Conservation (phyloP, 1,140 invertebrate genomes). For the Papilio aristodemus region DNA sequence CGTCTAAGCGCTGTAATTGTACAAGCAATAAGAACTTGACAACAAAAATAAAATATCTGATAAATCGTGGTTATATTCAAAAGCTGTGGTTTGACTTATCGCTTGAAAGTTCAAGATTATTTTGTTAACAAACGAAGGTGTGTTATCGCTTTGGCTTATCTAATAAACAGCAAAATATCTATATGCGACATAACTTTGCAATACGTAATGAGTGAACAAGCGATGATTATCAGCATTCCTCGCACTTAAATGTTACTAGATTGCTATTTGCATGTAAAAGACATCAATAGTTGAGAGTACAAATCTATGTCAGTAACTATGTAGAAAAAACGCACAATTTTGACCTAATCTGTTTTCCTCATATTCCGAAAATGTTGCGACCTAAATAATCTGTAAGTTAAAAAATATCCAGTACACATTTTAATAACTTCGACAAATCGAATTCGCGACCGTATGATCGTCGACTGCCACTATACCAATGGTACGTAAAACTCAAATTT, state of each 20-base stretch:
- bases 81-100: background rate
- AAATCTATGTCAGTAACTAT: background rate
- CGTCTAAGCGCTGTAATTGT: background rate
- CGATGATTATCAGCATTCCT: constrained; percentile 51
- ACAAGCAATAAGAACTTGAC: background rate
- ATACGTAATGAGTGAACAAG: constrained; percentile 26
- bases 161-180: constrained; percentile 34
- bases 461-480: background rate
- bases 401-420: background rate
- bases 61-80: background rate
- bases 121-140: constrained; percentile 18
- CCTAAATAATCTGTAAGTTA: background rate
- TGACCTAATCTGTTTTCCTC: background rate
- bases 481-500: background rate
- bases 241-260: constrained; percentile 36
- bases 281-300: background rate
- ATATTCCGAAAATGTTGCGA: background rate
- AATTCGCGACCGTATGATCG: no score
- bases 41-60: background rate
- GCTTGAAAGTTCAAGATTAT: constrained; percentile 16
- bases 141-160: constrained; percentile 34
- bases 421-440: background rate
- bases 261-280: no score
- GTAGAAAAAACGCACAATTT: background rate
- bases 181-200: constrained; percentile 37